A percentile compares a stretch with the other conserved stretches of the same genome.
phyloP scores from a whole-genome alignment of 2,797 vertebrate genomes.

The Notamacropus eugenii region DNA sequence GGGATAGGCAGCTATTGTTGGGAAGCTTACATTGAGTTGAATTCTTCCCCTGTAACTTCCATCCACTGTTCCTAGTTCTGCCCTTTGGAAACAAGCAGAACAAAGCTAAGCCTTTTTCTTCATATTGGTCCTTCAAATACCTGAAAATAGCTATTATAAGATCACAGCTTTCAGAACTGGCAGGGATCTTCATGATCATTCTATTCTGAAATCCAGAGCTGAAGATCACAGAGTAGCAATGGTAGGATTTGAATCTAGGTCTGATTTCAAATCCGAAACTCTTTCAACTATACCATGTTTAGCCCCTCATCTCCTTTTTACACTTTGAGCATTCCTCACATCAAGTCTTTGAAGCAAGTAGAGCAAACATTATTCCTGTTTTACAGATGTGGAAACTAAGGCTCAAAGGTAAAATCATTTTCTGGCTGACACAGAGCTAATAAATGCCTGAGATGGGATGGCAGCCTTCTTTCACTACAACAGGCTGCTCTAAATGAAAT shows the following conservation, averaged over 20 bases:
- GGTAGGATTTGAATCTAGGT: not conserved
- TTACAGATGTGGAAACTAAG: not conserved
- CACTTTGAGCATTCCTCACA: not conserved
- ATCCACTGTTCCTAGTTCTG: not conserved
- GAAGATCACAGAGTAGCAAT: not conserved
- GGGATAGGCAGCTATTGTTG: not conserved
- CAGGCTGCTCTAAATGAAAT: not conserved
- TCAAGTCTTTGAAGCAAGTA: not conserved
- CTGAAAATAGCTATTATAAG: not conserved
- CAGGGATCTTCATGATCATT: not conserved
- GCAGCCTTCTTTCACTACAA: not conserved
- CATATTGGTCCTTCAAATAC: not conserved
- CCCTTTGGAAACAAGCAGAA: not conserved
- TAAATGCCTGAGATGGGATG: not conserved
- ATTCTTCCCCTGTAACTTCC: not conserved
- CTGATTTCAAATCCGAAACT: not conserved
- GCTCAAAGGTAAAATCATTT: not conserved
- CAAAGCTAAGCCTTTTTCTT: not conserved
- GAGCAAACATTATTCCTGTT: not conserved
- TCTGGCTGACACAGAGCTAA: not conserved
- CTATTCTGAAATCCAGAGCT: not conserved
- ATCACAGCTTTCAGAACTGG: not conserved
- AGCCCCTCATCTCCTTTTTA: not conserved
- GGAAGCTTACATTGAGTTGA: not conserved
- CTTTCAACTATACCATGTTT: not conserved